These are phyloP conservation scores for Ennomos fuscantarius DNA, from an alignment of 2,888 invertebrate species.

Conservation along the genomic window DNA sequence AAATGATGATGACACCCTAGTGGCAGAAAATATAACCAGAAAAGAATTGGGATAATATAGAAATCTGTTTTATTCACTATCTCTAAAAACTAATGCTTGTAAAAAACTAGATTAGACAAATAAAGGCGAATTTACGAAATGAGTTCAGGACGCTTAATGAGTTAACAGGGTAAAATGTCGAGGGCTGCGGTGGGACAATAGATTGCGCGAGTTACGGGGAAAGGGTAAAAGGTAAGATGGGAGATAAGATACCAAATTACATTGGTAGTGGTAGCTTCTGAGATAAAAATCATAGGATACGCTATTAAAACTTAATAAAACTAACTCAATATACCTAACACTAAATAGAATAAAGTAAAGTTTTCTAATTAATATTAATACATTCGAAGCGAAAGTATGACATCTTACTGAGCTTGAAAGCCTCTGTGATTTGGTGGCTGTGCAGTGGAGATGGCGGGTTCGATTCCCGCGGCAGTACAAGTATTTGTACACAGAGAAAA, in stretches of 20 bases:
- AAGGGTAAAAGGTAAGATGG: constrained; percentile 27
- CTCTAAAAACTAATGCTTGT: constrained; percentile 5
- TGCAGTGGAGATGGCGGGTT: no score
- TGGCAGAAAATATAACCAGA: no score
- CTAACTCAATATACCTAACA: no score
- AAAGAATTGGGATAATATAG: no score
- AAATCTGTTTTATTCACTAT: no score
- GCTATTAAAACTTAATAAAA: no score
- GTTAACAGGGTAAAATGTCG: constrained; percentile 18
- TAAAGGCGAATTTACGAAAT: constrained; percentile 20
- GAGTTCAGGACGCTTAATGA: constrained; percentile 21
- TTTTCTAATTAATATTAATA: constrained; percentile 28
- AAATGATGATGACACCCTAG: no score
- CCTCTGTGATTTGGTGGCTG: no score
- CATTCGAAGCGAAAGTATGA: no score
- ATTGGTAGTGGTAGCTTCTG: constrained; percentile 1
- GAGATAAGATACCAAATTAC: constrained; percentile 23
- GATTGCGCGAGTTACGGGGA: constrained; percentile 15
- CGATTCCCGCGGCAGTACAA: no score
- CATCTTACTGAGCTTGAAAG: no score
- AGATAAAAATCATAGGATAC: not conserved
- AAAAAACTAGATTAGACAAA: constrained; percentile 20
- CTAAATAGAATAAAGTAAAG: constrained; percentile 27
- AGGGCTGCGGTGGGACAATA: constrained; percentile 21
- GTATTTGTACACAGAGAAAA: no score